Percentiles rank a stretch among this genome's conserved stretches.
Evolutionary conservation across 2,888 invertebrate species (phyloP).

Genomic region (Drosophila trichaetosa): DNA sequence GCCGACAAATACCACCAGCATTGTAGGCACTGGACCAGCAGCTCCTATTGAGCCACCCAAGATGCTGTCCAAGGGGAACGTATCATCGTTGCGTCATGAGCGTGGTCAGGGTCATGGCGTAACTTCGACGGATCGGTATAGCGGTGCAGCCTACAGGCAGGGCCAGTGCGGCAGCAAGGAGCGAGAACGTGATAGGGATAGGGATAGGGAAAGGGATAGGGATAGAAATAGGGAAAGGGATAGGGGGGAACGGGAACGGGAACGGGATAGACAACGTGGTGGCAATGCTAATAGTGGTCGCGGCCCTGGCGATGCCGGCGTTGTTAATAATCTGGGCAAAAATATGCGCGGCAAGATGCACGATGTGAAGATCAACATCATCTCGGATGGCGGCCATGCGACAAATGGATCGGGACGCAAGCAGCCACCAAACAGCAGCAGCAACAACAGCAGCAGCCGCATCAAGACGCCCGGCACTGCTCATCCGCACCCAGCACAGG

Average conservation of each 20-base stretch:
- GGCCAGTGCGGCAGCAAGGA: conserved; percentile 38
- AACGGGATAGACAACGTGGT: conserved; percentile 10
- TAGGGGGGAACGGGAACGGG: conserved; percentile 40
- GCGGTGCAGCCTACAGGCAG: conserved; percentile 57
- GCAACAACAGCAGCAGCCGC: conserved; percentile 44
- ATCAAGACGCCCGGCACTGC: conserved; percentile 8
- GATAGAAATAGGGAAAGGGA: conserved; percentile 38
- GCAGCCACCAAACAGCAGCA: conserved; percentile 32
- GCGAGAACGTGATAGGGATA: conserved; percentile 40
- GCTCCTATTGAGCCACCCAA: conserved; percentile 22
- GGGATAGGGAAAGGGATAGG: conserved; percentile 36
- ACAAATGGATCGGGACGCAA: conserved; percentile 42
- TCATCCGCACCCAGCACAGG: not conserved
- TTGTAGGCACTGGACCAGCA: conserved; percentile 44
- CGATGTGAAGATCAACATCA: conserved; percentile 82
- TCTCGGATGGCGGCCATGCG: conserved; percentile 78
- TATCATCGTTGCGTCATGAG: conserved; percentile 44
- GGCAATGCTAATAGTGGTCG: conserved; percentile 42
- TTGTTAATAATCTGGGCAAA: conserved; percentile 72
- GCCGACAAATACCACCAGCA: conserved; percentile 78
- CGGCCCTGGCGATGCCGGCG: conserved; percentile 68
- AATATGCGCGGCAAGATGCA: conserved; percentile 75
- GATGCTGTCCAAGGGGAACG: conserved; percentile 10
- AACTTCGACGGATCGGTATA: conserved; percentile 44
- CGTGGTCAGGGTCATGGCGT: conserved; percentile 44